Evolutionary conservation across 1,140 invertebrate species (phyloP).

Genomic region (Battus philenor): DNA sequence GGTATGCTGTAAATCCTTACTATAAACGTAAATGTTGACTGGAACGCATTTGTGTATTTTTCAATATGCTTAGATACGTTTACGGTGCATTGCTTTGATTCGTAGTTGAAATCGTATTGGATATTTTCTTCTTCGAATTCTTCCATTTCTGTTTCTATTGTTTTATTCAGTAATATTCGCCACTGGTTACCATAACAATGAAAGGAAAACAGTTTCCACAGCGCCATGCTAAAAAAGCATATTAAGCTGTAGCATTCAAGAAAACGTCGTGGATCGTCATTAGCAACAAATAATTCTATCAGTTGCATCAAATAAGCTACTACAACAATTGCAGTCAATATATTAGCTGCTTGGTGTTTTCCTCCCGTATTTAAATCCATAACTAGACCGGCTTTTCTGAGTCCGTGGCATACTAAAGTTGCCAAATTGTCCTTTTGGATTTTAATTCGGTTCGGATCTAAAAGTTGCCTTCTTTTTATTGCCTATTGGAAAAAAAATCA

Average conservation of each 20-base stretch:
- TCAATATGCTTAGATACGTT: slow-evolving; percentile 23
- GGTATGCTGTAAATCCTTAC: slow-evolving; percentile 39
- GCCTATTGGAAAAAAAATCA: background rate
- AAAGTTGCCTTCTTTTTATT: background rate
- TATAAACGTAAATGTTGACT: slow-evolving; percentile 26
- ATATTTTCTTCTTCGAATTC: slow-evolving; percentile 21
- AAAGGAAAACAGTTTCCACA: slow-evolving; percentile 38
- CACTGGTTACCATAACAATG: slow-evolving; percentile 25
- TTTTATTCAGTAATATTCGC: slow-evolving; percentile 28
- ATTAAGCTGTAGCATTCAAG: slow-evolving; percentile 49
- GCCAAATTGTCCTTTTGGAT: background rate
- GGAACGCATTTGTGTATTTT: slow-evolving; percentile 36
- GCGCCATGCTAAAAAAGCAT: slow-evolving; percentile 45
- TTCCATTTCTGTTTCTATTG: slow-evolving; percentile 31
- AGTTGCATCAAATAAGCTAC: slow-evolving; percentile 31
- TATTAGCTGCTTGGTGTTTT: slow-evolving; percentile 25
- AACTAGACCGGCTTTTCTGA: slow-evolving; percentile 22
- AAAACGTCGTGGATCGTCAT: slow-evolving; percentile 32
- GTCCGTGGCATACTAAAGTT: background rate
- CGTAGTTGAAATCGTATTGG: slow-evolving; percentile 24
- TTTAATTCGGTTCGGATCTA: background rate
- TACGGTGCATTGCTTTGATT: slow-evolving; percentile 35
- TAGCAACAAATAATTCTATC: slow-evolving; percentile 27
- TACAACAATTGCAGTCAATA: slow-evolving; percentile 35
- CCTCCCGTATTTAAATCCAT: background rate